These are phyloP conservation scores for Marasmarcha lunaedactyla DNA, from an alignment of 2,888 invertebrate species.

Conservation along the genomic window DNA sequence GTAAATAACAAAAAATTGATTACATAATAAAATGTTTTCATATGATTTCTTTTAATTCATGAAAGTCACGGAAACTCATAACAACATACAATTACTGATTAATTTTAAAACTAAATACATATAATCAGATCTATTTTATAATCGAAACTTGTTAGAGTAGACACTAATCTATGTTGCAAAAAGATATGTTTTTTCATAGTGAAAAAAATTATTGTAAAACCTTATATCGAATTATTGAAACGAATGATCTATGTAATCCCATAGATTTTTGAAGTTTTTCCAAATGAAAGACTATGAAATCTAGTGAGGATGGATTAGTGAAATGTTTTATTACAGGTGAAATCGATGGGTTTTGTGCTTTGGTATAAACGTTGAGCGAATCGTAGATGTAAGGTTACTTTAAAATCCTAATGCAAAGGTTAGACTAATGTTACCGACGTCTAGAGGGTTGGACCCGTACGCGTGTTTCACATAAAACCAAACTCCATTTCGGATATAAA, in stretches of 20 bases:
- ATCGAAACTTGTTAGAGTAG: constrained; percentile 22
- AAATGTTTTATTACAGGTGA: constrained; percentile 56
- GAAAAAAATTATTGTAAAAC: constrained; percentile 20
- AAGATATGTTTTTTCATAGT: constrained; percentile 22
- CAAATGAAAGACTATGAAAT: constrained; percentile 65
- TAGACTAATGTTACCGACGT: constrained; percentile 60
- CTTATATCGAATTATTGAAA: constrained; percentile 6
- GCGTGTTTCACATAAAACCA: constrained; percentile 56
- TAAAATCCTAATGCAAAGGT: constrained; percentile 62
- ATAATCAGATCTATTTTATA: constrained; percentile 40
- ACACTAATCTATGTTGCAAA: constrained; percentile 43
- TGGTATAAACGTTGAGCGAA: constrained; percentile 70
- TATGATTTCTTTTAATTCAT: too few species aligned
- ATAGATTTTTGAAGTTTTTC: constrained; percentile 65
- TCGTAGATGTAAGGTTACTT: constrained; percentile 54
- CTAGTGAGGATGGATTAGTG: constrained; percentile 49
- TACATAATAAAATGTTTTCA: too few species aligned
- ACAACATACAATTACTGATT: too few species aligned
- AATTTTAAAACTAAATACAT: neutral
- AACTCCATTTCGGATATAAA: constrained; percentile 37
- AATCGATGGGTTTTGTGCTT: constrained; percentile 69
- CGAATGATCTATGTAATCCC: constrained; percentile 24
- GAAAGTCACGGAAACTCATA: too few species aligned
- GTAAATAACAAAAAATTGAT: too few species aligned
- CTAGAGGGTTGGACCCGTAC: constrained; percentile 69